A percentile compares a stretch with the other conserved stretches of the same genome.
These are phyloP conservation scores for Menura novaehollandiae DNA, from an alignment of 2,113 vertebrate species.

Conservation along the genomic window DNA sequence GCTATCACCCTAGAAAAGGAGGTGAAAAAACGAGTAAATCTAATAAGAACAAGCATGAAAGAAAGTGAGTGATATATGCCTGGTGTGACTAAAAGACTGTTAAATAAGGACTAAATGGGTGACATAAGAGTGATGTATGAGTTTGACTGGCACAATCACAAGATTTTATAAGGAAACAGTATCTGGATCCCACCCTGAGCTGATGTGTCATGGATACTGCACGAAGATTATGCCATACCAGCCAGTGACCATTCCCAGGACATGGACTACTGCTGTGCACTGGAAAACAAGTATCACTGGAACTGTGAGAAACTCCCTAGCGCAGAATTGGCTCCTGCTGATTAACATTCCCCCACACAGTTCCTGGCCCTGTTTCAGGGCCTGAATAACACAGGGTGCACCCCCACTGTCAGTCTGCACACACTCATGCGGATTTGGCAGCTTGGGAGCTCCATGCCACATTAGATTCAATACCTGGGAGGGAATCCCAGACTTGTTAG, in stretches of 20 bases:
- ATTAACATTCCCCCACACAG: background rate
- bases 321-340: background rate
- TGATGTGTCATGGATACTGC: too few relatives aligned
- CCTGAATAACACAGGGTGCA: background rate
- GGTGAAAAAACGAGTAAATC: background rate
- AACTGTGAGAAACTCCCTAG: background rate
- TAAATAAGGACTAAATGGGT: background rate
- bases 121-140: background rate
- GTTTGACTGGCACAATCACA: background rate
- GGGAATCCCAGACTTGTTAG: background rate
- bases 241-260: background rate
- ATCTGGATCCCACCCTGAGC: background rate
- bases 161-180: background rate
- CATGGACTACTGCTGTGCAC: accelerated
- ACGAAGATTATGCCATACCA: accelerated
- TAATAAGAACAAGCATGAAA: background rate
- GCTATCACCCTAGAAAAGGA: background rate
- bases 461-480: background rate
- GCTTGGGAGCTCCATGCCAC: background rate
- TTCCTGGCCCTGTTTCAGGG: background rate
- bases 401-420: background rate
- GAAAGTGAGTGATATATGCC: background rate
- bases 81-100: background rate
- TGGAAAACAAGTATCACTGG: background rate
- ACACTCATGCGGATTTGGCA: background rate